Evolutionary conservation across 2,113 vertebrate genomes (phyloP).

Genomic region (Tachuris rubrigastra): DNA sequence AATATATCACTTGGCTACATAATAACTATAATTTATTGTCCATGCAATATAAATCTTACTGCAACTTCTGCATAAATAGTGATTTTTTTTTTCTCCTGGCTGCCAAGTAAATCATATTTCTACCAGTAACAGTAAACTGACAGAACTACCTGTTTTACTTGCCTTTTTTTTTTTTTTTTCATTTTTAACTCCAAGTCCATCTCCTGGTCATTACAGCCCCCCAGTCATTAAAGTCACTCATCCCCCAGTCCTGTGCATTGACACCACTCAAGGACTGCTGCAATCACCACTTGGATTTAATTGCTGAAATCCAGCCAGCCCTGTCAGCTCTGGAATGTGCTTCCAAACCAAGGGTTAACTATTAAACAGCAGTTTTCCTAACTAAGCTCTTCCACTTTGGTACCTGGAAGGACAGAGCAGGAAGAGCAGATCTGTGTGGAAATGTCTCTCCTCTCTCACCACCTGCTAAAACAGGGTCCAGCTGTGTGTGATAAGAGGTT

Average conservation of each 20-base stretch:
- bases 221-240: neutral
- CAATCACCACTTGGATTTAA: neutral
- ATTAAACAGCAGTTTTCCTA: neutral
- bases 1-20: neutral
- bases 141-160: neutral
- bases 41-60: neutral
- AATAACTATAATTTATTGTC: neutral
- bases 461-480: neutral
- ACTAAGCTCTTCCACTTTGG: neutral
- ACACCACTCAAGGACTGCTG: neutral
- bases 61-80: neutral
- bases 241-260: neutral
- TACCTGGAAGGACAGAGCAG: neutral
- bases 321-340: neutral
- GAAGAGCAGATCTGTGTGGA: neutral
- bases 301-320: neutral
- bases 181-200: neutral
- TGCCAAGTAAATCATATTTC: neutral
- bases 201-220: neutral
- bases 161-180: neutral
- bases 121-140: neutral
- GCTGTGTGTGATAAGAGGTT: rapidly evolving
- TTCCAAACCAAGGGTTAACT: neutral
- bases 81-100: neutral
- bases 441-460: neutral